Evolutionary conservation across 2,888 invertebrate species (phyloP).

Genomic region (Hemicrepidius hirtus): DNA sequence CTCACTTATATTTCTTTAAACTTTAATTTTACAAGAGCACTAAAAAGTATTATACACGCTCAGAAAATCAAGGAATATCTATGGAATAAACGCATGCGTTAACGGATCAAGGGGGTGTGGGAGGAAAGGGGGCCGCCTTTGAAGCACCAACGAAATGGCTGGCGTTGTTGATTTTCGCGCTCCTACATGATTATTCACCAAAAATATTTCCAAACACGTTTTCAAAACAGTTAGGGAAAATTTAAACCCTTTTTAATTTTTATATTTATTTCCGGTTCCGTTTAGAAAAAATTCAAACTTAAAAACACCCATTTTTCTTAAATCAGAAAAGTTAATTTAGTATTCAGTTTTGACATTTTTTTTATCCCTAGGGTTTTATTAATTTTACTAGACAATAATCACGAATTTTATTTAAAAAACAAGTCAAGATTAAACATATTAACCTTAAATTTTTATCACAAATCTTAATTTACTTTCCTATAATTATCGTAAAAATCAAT

Average conservation of each 20-base stretch:
- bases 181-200: not conserved
- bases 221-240: not conserved
- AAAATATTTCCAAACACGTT: not conserved
- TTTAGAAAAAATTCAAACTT: not conserved
- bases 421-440: too few species aligned
- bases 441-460: too few species aligned
- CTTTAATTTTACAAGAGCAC: constrained; percentile 65
- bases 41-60: constrained; percentile 61
- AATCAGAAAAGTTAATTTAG: too few species aligned
- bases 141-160: constrained; percentile 52
- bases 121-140: constrained; percentile 48
- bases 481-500: too few species aligned
- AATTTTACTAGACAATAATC: too few species aligned
- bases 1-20: constrained; percentile 56
- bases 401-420: too few species aligned
- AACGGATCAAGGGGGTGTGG: constrained; percentile 43
- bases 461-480: too few species aligned
- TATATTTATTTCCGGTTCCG: not conserved
- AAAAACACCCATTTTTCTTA: too few species aligned
- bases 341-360: too few species aligned
- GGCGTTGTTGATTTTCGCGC: constrained; percentile 44
- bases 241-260: not conserved
- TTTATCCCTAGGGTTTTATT: too few species aligned
- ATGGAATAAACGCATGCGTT: constrained; percentile 62
- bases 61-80: constrained; percentile 62